Base-by-base conservation (phyloP, 2,113 vertebrate species). In the Axis porcinus region DNA sequence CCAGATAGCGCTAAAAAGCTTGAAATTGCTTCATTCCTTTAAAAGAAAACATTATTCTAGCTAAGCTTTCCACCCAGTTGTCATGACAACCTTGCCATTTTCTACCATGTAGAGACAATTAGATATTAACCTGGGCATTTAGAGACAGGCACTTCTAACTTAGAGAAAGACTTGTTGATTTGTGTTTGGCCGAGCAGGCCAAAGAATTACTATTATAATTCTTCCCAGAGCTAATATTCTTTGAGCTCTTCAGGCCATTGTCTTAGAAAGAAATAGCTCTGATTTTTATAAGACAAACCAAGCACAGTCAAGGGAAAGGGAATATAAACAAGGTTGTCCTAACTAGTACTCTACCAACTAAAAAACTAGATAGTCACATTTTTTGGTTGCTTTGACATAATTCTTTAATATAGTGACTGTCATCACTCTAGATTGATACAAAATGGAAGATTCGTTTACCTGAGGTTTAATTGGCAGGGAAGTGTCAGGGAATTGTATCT, bases 41-140 rank as follows among this genome's bases (percentile, higher is more conserved):
- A 97, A 98, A 98, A 97, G 93, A 97, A 98, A 98, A 98, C 91
- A 96, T 98, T 97, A 96, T 98, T 97, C 95, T 95, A 96, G 96
- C 97, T 98, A 97, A 97, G 98, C 95, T 97, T 98, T 93, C 95
- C 58, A 97, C 83, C 94, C 76, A 94, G 98, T 98, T 97, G 97
- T 96, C 97, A 98, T 98, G 96, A 92, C 97, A 98, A 98, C 97
- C 83, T 97, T 97, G 86, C 93, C 93, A 93, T 96, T 97, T 98
- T 96, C 95, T 94, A 87, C 83, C 50, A 92, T 90, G 89, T 87
- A 95, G 89, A 98, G 96, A 98, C 97, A 98, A 98, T 98, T 98
- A 98, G 97, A 96, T 93, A 98, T 98, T 98, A 98, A 98, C 98
- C 98, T 94, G 89, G 93, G 83, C 94, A 96, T 98, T 98, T 97